Evolutionary conservation across 1,140 invertebrate species (phyloP).

Genomic region (Drosophila ficusphila): DNA sequence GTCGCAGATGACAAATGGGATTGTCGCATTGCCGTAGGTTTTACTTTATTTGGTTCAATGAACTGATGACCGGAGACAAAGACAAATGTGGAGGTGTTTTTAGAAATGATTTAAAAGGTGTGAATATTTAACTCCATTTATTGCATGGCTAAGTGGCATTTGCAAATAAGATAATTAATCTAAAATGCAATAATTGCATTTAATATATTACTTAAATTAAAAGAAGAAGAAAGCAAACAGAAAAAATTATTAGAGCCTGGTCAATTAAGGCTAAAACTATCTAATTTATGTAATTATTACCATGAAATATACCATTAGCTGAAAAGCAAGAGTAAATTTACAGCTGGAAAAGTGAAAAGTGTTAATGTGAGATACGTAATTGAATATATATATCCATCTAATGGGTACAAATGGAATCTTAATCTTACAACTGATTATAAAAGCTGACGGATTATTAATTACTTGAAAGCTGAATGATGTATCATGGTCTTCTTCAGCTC

Average conservation of each 20-base stretch:
- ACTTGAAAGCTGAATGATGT: constrained; percentile 8
- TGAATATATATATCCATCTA: too few relatives aligned
- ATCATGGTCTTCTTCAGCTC: constrained; percentile 23
- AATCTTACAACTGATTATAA: not conserved
- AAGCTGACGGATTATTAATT: not conserved
- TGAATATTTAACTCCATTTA: not conserved
- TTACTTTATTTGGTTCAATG: constrained; percentile 44
- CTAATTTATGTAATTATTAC: too few relatives aligned
- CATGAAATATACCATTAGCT: too few relatives aligned
- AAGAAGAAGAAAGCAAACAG: not conserved
- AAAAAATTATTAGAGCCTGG: not conserved
- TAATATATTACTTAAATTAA: too few relatives aligned
- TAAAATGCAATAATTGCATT: too few relatives aligned
- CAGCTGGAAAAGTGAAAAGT: too few relatives aligned
- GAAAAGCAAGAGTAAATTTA: too few relatives aligned
- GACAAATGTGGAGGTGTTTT: not conserved
- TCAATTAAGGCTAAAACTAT: too few relatives aligned
- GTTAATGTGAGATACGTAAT: too few relatives aligned
- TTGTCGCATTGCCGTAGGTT: constrained; percentile 34
- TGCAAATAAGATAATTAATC: too few relatives aligned
- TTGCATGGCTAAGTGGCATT: too few relatives aligned
- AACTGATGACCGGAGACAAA: constrained; percentile 16
- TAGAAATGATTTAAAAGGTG: not conserved
- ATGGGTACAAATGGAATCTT: not conserved
- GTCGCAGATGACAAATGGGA: constrained; percentile 41